phyloP scores from a whole-genome alignment of 2,113 vertebrate genomes.

The pig (Sus scrofa) region T2T-Sscrofa CM000813.6:6027001-6027500 shows the following conservation, averaged over 20 bases:
- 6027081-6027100: conserved; percentile 91
- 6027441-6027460: neutral
- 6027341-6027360: conserved; percentile 84
- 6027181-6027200: neutral
- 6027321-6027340: conserved; percentile 72
- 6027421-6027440: conserved; percentile 74
- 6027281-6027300: neutral
- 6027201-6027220: neutral
- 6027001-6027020: neutral
- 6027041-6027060: conserved; percentile 89
- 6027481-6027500: neutral
- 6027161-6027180: neutral
- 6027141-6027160: neutral
- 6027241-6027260: neutral
- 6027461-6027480: neutral
- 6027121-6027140: conserved; percentile 86
- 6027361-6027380: conserved; percentile 63
- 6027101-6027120: conserved; percentile 91
- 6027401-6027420: conserved; percentile 87
- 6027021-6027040: conserved; percentile 87
- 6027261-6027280: neutral
- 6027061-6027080: conserved; percentile 94
- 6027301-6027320: neutral
- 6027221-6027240: neutral
- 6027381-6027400: conserved; percentile 85